Base-by-base conservation (phyloP, 1,140 invertebrate species). In the Penaeus vannamei region DNA sequence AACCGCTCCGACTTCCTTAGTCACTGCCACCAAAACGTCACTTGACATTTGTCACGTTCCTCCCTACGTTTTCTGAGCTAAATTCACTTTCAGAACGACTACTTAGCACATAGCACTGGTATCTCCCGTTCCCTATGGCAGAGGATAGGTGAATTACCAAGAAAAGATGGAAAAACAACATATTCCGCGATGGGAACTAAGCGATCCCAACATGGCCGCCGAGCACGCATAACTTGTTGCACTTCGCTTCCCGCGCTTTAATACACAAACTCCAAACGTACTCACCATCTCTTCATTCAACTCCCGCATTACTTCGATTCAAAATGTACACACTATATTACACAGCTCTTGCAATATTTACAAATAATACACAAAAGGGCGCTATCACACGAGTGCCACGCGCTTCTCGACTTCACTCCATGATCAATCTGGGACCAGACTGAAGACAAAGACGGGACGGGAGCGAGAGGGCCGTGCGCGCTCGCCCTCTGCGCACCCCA, bases 261-360 rank as follows among this genome's bases (percentile, higher is more conserved):
- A 83, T 59, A 82, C 46, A 83, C 61, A 87, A 82, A 79, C 61
- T 46, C 23, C 22, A 59, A 60, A 80, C 29, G 23, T 82, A 87
- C 86, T 87, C 80, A 87, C 86, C 86, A 87, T 87, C 62, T 87
- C 86, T 83, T 87, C 80, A n/a, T 87, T 87, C 61, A 87, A 82
- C 80, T 87, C 86, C 86, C 86, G 77, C 86, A 87, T 87, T 76
- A 29, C 85, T 83, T 87, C 66, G 79, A 81, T 42, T 87, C 86
- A 81, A 82, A 87, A 87, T 87, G 86, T 87, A 87, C 86, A 87
- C 86, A 87, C 86, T 87, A 87, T 87, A 87, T 66, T 87, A 87
- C 86, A 87, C 61, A 66, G 86, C 61, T 87, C 86, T 87, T 81
- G 86, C 59, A 87, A 72, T 87, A 87, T 87, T 87, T 87, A 87